Evolutionary conservation across 1,140 invertebrate species (phyloP).

Genomic region (Platorchestia sp.): DNA sequence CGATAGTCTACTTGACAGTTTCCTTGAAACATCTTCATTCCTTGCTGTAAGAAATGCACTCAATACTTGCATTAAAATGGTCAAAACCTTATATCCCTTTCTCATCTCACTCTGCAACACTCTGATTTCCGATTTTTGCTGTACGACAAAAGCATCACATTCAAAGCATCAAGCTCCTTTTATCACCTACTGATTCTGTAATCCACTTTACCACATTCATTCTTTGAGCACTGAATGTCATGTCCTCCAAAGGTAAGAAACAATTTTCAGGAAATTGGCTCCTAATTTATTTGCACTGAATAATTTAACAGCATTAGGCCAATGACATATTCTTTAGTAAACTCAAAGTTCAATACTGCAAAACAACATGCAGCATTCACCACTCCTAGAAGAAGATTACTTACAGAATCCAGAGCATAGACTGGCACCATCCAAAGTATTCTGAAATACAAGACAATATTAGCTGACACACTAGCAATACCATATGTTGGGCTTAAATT

Average conservation of each 20-base stretch:
- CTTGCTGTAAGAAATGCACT: neutral
- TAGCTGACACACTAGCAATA: neutral
- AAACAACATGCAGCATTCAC: neutral
- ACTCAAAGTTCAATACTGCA: too few relatives aligned
- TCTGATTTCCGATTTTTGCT: neutral
- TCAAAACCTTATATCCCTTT: neutral
- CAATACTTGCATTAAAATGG: neutral
- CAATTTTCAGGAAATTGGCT: too few relatives aligned
- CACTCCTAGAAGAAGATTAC: neutral
- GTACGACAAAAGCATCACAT: too few relatives aligned
- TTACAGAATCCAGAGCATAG: slow-evolving; percentile 81
- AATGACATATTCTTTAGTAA: too few relatives aligned
- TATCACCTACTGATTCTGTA: too few relatives aligned
- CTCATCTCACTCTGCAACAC: neutral
- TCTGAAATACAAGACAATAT: slow-evolving; percentile 75
- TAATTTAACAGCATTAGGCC: too few relatives aligned
- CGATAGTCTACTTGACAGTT: neutral
- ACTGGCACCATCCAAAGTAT: slow-evolving; percentile 99
- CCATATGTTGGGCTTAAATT: neutral
- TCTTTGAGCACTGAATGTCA: too few relatives aligned
- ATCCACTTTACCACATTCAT: too few relatives aligned
- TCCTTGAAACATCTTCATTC: neutral
- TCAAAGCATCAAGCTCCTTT: too few relatives aligned
- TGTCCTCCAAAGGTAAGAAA: too few relatives aligned
- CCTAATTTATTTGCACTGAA: too few relatives aligned